Evolutionary conservation across 2,797 vertebrate genomes (phyloP).

Genomic region (Gymnothorax reevesii): DNA sequence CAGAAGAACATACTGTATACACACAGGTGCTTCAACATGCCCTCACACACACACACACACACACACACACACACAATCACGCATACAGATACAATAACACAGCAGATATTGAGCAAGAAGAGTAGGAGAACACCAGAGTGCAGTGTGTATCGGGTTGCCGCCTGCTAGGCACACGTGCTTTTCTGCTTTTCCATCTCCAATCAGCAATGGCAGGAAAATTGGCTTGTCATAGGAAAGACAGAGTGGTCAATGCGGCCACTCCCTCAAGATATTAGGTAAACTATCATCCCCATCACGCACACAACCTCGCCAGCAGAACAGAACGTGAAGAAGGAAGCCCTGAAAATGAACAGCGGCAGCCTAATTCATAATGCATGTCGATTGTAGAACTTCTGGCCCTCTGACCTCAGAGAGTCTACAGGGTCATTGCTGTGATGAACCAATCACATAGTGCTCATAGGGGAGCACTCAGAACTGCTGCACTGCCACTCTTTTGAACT

Average conservation of each 20-base stretch:
- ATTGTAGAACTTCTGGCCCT: background rate
- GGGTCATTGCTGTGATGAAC: slow-evolving; percentile 2
- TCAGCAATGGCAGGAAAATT: slow-evolving; percentile 3
- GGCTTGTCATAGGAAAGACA: background rate
- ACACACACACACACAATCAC: slow-evolving; percentile 8
- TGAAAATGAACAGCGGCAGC: background rate
- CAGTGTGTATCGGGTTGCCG: background rate
- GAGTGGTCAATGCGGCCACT: background rate
- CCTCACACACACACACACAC: slow-evolving; percentile 5
- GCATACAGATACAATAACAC: background rate
- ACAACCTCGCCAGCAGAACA: background rate
- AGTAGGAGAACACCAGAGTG: background rate
- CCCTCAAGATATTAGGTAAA: background rate
- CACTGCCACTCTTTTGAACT: background rate
- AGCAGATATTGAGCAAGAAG: background rate
- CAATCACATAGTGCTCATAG: background rate
- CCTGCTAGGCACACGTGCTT: background rate
- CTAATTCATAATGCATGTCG: background rate
- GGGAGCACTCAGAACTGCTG: background rate
- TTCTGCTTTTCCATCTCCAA: background rate
- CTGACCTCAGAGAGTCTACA: background rate
- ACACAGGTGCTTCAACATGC: background rate
- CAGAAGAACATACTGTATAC: background rate
- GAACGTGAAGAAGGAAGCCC: background rate
- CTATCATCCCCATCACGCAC: background rate